Base-by-base conservation (phyloP, 2,113 vertebrate genomes). In the Trichechus manatus region DNA sequence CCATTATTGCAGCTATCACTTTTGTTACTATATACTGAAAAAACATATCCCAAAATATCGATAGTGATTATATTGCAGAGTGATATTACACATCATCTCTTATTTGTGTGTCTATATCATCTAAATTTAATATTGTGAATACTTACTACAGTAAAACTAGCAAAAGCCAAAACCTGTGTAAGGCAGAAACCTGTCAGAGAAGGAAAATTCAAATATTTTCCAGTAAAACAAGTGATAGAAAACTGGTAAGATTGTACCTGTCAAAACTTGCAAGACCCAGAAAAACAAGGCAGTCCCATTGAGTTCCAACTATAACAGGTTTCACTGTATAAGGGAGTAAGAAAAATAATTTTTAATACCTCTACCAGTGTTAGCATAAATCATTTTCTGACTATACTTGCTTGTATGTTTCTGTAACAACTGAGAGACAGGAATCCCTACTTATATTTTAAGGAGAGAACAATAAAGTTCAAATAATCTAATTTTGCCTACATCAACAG, bases 361-460 rank as follows among this genome's bases (percentile, higher is more conserved):
- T 11, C 8, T 78, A 68, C 20, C 5, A 88, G 74, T 61, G 19
- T 93, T 80, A 95, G 72, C 81, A 93, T 77, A 74, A 96, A 95
- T 78, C 85, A 77, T 92, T 92, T 87, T 2, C 23, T 84, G 39
- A 6, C 84, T 85, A 23, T 56, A 75, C 84, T 84, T 92, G 29
- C 19, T 95, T 90, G 47, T 85, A 61, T 91, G 56, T 22, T 56
- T 93, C 50, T 93, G 66, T 64, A 88, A 64, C 74, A 95, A 72
- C 75, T 94, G 82, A 79, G 14, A 95, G 9, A 4, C 47, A 92
- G 9, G 31, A 90, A 61, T 84, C 90, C 33, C 44, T 47, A 78
- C 36, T 36, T 95, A 47, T 44, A 93, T 75, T 78, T 88, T 88
- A 96, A 72, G 20, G 5, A 95, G 23, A 97, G 29, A 39, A 86